Evolutionary conservation across 1,140 invertebrate genomes (phyloP).

Genomic region (Brachionus rubens): DNA sequence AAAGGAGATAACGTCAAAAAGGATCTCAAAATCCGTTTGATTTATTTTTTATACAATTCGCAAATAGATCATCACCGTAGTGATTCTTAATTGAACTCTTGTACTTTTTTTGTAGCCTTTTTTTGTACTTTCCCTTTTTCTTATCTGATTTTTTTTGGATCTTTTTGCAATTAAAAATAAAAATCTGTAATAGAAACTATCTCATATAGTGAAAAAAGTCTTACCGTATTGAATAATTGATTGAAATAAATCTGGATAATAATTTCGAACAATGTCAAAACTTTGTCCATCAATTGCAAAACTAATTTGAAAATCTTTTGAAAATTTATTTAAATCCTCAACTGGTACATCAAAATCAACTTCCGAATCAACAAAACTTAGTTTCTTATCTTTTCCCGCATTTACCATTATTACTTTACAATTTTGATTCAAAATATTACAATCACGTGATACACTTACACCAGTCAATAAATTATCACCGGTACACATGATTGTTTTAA

Average conservation of each 20-base stretch:
- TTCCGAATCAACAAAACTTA: not conserved
- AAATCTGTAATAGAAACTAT: slow-evolving; percentile 10
- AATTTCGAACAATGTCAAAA: slow-evolving; percentile 70
- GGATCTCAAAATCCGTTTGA: too few relatives aligned
- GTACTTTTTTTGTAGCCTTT: too few relatives aligned
- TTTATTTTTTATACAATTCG: too few relatives aligned
- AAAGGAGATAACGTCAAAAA: too few relatives aligned
- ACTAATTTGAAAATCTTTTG: slow-evolving; percentile 62
- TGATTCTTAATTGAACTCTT: too few relatives aligned
- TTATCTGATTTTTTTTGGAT: too few relatives aligned
- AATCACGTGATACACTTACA: slow-evolving; percentile 87
- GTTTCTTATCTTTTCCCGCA: slow-evolving; percentile 49
- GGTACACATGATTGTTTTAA: slow-evolving; percentile 93
- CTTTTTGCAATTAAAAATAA: too few relatives aligned
- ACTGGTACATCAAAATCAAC: not conserved
- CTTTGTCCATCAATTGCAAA: slow-evolving; percentile 74
- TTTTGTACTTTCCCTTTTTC: too few relatives aligned
- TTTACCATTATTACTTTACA: slow-evolving; percentile 72
- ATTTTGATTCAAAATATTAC: slow-evolving; percentile 74
- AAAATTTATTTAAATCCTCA: not conserved
- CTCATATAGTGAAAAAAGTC: too few relatives aligned
- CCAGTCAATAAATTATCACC: slow-evolving; percentile 93
- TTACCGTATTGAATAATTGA: slow-evolving; percentile 68
- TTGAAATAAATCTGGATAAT: slow-evolving; percentile 59
- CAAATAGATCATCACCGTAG: too few relatives aligned